These are phyloP conservation scores for Himalopsyche phryganea DNA, from an alignment of 1,140 invertebrate genomes.

Conservation along the genomic window DNA sequence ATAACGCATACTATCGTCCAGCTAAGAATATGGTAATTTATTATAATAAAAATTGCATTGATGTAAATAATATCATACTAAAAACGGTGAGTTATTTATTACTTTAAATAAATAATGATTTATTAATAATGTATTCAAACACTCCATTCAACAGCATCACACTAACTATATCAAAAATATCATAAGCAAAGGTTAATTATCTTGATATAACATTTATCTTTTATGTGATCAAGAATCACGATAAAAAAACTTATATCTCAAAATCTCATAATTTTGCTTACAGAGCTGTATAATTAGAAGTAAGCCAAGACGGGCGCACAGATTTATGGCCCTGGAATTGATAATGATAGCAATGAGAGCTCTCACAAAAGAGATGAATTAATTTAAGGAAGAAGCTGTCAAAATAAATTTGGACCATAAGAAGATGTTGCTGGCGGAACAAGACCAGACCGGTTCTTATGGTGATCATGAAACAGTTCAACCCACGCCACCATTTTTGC, in stretches of 20 bases:
- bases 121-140: too few species aligned
- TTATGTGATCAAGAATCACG: background rate
- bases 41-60: too few species aligned
- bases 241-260: constrained; percentile 2
- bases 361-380: constrained; percentile 17
- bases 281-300: constrained; percentile 15
- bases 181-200: background rate
- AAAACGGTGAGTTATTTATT: too few species aligned
- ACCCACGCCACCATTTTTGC: constrained; percentile 8
- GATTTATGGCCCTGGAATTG: constrained; percentile 19
- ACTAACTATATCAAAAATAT: background rate
- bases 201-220: background rate
- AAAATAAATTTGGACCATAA: constrained; percentile 17
- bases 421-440: background rate
- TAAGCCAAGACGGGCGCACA: background rate
- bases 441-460: background rate
- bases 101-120: too few species aligned
- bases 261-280: constrained; percentile 19
- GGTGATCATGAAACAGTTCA: constrained; percentile 3
- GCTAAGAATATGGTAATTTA: too few species aligned
- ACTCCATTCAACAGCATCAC: too few species aligned
- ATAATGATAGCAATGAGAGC: constrained; percentile 14
- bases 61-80: too few species aligned
- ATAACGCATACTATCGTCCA: too few species aligned
- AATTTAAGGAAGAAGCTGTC: constrained; percentile 23